Percentiles rank a stretch among this genome's conserved stretches.
Conservation (phyloP, 2,888 invertebrate genomes). For the Eustalomyia histrio region DNA sequence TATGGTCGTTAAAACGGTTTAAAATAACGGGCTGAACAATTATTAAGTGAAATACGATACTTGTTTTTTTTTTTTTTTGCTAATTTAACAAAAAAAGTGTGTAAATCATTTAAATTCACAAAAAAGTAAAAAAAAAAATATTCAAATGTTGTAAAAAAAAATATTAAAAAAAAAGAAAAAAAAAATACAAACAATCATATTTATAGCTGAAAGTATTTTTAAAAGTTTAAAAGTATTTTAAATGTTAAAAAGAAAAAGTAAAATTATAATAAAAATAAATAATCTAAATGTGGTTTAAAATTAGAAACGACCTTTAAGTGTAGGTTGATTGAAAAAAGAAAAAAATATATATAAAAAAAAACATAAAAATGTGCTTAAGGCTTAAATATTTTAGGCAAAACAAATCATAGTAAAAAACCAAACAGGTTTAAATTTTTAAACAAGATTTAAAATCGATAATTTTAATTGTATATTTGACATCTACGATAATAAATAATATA, state of each 20-base stretch:
- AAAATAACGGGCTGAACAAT: slow-evolving; percentile 25
- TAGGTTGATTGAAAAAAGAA: slow-evolving; percentile 2
- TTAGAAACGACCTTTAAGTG: slow-evolving; percentile 20
- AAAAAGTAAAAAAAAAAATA: slow-evolving; percentile 24
- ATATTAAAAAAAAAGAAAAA: slow-evolving; percentile 9
- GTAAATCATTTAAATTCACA: not conserved
- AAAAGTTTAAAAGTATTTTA: slow-evolving; percentile 2
- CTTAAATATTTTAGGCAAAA: slow-evolving; percentile 5
- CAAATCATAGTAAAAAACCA: not conserved
- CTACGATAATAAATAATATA: not conserved
- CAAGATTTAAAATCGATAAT: slow-evolving; percentile 9
- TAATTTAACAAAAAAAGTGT: slow-evolving; percentile 3
- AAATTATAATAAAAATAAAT: slow-evolving; percentile 11
- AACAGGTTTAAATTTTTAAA: slow-evolving; percentile 1
- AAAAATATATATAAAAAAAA: not conserved
- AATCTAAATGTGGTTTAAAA: slow-evolving; percentile 4
- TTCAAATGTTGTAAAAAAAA: slow-evolving; percentile 4
- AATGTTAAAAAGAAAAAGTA: not conserved
- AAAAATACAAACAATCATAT: not conserved
- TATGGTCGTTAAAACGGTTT: slow-evolving; percentile 51
- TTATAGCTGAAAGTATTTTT: slow-evolving; percentile 9
- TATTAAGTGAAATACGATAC: slow-evolving; percentile 29
- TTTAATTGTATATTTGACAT: not conserved
- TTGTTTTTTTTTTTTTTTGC: not conserved
- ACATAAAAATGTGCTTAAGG: slow-evolving; percentile 11